Base-by-base conservation (phyloP, 2,797 vertebrate species). In the Pipistrellus kuhlii region DNA sequence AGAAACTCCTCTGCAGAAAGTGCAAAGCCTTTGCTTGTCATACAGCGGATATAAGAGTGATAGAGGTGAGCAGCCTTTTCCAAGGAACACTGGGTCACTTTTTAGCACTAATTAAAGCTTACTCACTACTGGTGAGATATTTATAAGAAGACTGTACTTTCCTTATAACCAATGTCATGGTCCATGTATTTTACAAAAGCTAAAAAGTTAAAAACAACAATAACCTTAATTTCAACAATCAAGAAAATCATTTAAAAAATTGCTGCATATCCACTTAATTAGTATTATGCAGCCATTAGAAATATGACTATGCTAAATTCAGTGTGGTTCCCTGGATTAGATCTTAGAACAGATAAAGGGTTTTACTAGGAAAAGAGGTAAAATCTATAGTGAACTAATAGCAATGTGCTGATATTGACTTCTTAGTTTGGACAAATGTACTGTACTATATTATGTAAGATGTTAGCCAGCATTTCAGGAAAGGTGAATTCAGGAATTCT, bases 11-110 rank as follows among this genome's bases (percentile, higher is more conserved):
- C 5, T 98, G 98, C 93, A 91, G 94, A 51, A 98, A 98, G 83
- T 98, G 98, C 96, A 98, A 98, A 97, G 48, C 7, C 0, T 97
- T 97, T 53, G 98, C 89, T 2, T 98, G 98, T 94, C 93, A 95
- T 17, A 97, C 97, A 21, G 97, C 97, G 18, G 91, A 98, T 78
- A 96, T 98, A 82, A 97, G 98, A 95, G 78, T 98, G 87, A 97
- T 98, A 71, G 97, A 98, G 97, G 98, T 98, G 97, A 93, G 96
- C 12, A 9, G 53, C 20, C 72, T 83, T 86, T 88, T 64, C 25
- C 27, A 81, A 35, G 85, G 10, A 69, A 38, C 9, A 20, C 51
- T 15, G 35, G 27, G 12, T 41, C 27, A 32, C 32, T 30, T 30
- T 51, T 71, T 38, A 85, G 38, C 35, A 48, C 13, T 59, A 51